Evolutionary conservation across 2,888 invertebrate species (phyloP).

Genomic region (Lissonota sp.): DNA sequence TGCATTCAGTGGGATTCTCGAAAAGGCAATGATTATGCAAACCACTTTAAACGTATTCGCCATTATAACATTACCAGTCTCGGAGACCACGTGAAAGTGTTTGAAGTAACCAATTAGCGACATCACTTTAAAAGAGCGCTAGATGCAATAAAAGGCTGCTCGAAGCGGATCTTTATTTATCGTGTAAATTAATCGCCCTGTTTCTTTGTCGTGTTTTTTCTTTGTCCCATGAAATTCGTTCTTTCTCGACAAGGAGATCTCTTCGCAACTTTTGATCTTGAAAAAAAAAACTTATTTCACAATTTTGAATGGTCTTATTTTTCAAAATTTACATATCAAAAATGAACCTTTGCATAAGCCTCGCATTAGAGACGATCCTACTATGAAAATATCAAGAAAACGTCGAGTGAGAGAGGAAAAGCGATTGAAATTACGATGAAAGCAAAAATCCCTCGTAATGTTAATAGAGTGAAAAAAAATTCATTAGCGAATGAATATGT

Average conservation of each 20-base stretch:
- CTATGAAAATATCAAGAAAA: no score
- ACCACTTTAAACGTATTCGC: slow-evolving; percentile 18
- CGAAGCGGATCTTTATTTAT: not conserved
- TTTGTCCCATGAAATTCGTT: not conserved
- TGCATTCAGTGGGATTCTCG: slow-evolving; percentile 17
- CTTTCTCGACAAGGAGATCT: not conserved
- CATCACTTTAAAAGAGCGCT: not conserved
- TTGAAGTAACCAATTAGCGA: slow-evolving; percentile 32
- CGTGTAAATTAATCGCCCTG: not conserved
- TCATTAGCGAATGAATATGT: slow-evolving; percentile 76
- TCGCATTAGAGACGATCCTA: no score
- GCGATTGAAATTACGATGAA: no score
- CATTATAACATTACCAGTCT: slow-evolving; percentile 33
- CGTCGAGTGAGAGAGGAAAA: no score
- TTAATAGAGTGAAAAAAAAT: slow-evolving; percentile 45
- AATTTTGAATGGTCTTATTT: no score
- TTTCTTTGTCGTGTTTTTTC: not conserved
- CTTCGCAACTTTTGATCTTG: not conserved
- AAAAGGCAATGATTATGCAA: slow-evolving; percentile 26
- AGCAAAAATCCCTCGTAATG: no score
- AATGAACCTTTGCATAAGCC: no score
- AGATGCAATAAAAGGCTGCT: not conserved
- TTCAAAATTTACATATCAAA: no score
- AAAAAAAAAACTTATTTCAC: no score
- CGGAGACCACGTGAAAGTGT: slow-evolving; percentile 27